Percentiles rank a stretch among this genome's conserved stretches.
Conservation (phyloP, 1,140 invertebrate genomes). For the Cyclina sinensis region DNA sequence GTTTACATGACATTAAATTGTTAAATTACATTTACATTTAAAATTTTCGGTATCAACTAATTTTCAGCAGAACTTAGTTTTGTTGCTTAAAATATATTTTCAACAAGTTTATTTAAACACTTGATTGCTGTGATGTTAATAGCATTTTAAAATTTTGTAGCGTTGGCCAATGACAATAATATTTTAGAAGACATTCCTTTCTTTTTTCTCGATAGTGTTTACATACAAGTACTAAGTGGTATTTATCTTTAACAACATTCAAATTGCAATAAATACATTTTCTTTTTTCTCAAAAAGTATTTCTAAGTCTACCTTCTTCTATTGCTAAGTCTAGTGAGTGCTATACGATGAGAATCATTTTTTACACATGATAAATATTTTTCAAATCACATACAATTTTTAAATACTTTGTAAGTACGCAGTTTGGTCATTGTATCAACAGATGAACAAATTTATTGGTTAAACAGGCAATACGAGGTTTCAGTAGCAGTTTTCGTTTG, state of each 20-base stretch:
- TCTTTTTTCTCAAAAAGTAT: neutral
- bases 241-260: slow-evolving; percentile 4
- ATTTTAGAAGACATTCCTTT: slow-evolving; percentile 17
- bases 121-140: no score
- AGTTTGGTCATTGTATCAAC: neutral
- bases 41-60: no score
- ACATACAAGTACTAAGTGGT: slow-evolving; percentile 4
- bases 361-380: neutral
- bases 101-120: no score
- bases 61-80: no score
- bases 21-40: no score
- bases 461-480: neutral
- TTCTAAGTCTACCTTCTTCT: slow-evolving; percentile 25
- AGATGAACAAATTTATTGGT: neutral
- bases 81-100: no score
- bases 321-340: neutral
- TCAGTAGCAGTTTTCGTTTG: neutral
- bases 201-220: neutral
- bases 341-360: neutral
- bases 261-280: slow-evolving; percentile 10
- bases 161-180: slow-evolving; percentile 8
- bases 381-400: neutral
- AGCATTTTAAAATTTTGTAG: no score
- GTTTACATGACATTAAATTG: no score
- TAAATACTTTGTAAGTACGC: neutral